These are phyloP conservation scores for Nomada goodeniana DNA, from an alignment of 2,888 invertebrate species.

Conservation along the genomic window DNA sequence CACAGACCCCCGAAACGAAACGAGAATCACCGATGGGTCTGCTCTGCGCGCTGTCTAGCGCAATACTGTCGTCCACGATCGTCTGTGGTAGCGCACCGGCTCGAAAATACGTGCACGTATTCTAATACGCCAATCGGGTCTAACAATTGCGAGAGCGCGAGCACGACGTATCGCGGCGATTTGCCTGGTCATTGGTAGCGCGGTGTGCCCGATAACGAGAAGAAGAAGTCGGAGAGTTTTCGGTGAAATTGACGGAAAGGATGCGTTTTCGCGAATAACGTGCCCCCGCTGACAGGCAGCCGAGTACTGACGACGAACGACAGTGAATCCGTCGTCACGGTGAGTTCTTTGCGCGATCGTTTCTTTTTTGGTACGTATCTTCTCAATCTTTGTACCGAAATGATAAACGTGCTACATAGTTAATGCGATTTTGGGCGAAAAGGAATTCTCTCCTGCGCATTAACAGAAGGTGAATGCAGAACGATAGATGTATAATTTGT, in stretches of 20 bases:
- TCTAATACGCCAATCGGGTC: constrained; percentile 69
- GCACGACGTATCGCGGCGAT: constrained; percentile 35
- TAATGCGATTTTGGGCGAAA: too few species aligned
- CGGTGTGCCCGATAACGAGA: constrained; percentile 16
- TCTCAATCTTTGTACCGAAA: too few species aligned
- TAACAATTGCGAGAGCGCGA: constrained; percentile 41
- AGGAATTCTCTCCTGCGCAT: too few species aligned
- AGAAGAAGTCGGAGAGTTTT: constrained; percentile 13
- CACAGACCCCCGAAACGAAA: constrained; percentile 23
- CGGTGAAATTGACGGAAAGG: neutral
- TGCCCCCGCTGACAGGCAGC: too few species aligned
- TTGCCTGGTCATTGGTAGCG: constrained; percentile 38
- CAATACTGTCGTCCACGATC: constrained; percentile 72
- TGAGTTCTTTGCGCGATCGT: too few species aligned
- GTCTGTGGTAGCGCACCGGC: constrained; percentile 61
- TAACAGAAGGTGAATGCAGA: too few species aligned
- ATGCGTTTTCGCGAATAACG: neutral
- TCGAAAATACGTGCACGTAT: constrained; percentile 66
- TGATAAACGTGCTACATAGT: too few species aligned
- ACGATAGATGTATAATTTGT: too few species aligned
- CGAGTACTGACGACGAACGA: too few species aligned
- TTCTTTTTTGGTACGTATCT: too few species aligned
- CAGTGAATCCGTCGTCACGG: too few species aligned
- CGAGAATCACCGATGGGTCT: constrained; percentile 59
- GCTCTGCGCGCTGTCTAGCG: constrained; percentile 75